Percentiles rank a stretch among this genome's conserved stretches.
These are phyloP conservation scores for Euclidia mi DNA, from an alignment of 2,888 invertebrate genomes.

Conservation along the genomic window DNA sequence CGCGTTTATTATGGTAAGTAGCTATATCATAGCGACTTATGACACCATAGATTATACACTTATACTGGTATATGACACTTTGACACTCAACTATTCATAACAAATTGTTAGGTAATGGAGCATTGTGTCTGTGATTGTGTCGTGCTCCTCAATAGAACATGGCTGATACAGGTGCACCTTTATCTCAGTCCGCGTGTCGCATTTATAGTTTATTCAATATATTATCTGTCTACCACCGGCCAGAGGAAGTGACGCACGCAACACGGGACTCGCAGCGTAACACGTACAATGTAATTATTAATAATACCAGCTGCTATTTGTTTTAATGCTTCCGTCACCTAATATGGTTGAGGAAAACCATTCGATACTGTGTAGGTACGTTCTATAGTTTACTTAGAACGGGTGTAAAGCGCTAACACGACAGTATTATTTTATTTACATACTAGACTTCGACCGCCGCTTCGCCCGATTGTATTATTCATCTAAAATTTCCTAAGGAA, in stretches of 20 bases:
- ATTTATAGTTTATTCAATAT: conserved; percentile 38
- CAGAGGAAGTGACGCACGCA: conserved; percentile 43
- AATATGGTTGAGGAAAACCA: conserved; percentile 7
- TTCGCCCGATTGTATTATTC: no score
- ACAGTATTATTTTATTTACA: no score
- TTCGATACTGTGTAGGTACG: neutral
- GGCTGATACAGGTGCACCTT: conserved; percentile 10
- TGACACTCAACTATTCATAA: no score
- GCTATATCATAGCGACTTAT: no score
- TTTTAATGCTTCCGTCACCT: neutral
- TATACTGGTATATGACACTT: no score
- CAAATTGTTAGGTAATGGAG: no score
- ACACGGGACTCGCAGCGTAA: conserved; percentile 21
- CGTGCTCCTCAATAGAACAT: conserved; percentile 1
- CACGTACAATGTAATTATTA: conserved; percentile 41
- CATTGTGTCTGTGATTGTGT: neutral
- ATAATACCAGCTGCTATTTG: conserved; percentile 12
- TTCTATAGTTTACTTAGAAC: no score
- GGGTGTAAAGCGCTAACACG: no score
- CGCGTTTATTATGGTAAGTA: no score
- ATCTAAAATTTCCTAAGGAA: no score
- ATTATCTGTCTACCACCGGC: conserved; percentile 26
- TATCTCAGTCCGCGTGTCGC: conserved; percentile 7
- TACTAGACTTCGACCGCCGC: no score
- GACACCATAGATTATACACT: no score